Evolutionary conservation across 2,797 vertebrate genomes (phyloP).

Genomic region (Crenuchus spilurus): DNA sequence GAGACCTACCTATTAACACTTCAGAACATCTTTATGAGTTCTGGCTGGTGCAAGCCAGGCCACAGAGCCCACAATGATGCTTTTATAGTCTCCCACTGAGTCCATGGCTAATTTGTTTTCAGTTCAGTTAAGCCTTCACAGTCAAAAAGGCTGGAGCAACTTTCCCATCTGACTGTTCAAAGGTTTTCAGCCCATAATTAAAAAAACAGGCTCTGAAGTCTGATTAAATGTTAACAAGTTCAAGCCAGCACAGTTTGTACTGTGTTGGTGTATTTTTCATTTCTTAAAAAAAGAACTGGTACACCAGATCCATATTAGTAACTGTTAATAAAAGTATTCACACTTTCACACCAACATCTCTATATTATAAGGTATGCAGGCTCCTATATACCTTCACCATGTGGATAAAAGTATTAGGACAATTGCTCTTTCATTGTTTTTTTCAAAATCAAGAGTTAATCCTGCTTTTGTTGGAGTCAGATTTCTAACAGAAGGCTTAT

Average conservation of each 20-base stretch:
- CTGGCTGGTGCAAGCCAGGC: background rate
- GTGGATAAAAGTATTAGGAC: no score
- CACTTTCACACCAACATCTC: no score
- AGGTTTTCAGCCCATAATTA: background rate
- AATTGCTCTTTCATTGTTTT: no score
- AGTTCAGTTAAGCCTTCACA: background rate
- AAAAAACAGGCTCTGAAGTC: background rate
- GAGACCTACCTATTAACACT: background rate
- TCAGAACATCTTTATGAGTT: background rate
- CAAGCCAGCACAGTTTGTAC: background rate
- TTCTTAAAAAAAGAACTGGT: background rate
- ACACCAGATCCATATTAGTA: background rate
- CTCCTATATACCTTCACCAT: no score
- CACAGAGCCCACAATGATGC: background rate
- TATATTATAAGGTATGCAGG: no score
- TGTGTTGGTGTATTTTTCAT: background rate
- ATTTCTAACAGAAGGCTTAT: no score
- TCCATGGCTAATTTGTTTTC: background rate
- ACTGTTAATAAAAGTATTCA: no score
- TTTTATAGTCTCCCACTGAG: background rate
- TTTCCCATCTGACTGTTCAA: background rate
- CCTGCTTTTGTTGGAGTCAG: no score
- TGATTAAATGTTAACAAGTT: background rate
- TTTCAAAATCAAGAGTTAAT: no score
- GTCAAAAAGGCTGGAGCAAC: background rate